Evolutionary conservation across 1,140 invertebrate species (phyloP).

Genomic region (Ditylenchus dipsaci): DNA sequence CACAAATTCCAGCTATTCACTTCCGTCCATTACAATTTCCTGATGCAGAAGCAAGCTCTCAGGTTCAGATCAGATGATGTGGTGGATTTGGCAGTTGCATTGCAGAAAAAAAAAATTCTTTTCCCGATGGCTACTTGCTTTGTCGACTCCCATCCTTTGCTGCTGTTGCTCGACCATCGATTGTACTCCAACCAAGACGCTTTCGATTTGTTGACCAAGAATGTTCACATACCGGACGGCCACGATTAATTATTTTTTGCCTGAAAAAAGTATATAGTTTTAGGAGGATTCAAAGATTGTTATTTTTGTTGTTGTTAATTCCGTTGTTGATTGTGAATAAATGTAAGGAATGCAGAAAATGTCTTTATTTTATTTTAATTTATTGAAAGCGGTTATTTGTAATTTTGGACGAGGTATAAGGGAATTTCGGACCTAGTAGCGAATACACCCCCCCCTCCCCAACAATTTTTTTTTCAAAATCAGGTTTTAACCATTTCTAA

Average conservation of each 20-base stretch:
- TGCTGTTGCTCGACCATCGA: constrained; percentile 46
- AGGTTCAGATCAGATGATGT: constrained; percentile 36
- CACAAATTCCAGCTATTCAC: constrained; percentile 37
- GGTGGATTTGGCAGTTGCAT: constrained; percentile 21
- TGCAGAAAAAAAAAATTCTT: constrained; percentile 39
- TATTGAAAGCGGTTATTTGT: too few relatives aligned
- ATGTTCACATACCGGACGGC: constrained; percentile 8
- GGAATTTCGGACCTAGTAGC: too few relatives aligned
- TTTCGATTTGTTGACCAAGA: constrained; percentile 41
- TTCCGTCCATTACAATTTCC: constrained; percentile 52
- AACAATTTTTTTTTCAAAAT: too few relatives aligned
- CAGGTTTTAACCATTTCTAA: too few relatives aligned
- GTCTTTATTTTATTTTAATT: too few relatives aligned
- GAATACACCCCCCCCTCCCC: too few relatives aligned
- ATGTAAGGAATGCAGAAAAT: too few relatives aligned
- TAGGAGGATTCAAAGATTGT: neutral
- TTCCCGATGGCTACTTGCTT: constrained; percentile 52
- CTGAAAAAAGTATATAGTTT: neutral
- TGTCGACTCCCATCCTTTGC: constrained; percentile 39
- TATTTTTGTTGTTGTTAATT: neutral
- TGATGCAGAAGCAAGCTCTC: constrained; percentile 46
- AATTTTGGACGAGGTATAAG: too few relatives aligned
- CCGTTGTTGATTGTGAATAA: neutral
- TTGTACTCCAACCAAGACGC: constrained; percentile 44
- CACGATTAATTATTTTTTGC: constrained; percentile 22